phyloP scores from a whole-genome alignment of 2,113 vertebrate genomes.

The Rhinichthys klamathensis region DNA sequence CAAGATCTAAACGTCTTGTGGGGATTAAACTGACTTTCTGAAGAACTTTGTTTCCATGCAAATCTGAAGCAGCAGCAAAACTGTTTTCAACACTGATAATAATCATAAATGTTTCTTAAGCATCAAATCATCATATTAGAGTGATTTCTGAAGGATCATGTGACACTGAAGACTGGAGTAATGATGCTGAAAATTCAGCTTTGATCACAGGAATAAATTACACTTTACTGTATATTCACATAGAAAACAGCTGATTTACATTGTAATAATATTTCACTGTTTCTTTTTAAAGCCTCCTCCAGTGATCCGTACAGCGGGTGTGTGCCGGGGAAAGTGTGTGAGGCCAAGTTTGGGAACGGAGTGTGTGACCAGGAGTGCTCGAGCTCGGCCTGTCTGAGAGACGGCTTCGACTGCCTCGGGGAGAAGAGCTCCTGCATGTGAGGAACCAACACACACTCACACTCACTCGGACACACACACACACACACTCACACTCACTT shows the following conservation, averaged over 20 bases:
- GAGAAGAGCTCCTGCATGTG: constrained; percentile 77
- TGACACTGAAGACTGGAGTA: too few relatives aligned
- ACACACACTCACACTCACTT: too few relatives aligned
- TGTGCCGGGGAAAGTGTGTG: constrained; percentile 71
- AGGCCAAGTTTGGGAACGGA: constrained; percentile 79
- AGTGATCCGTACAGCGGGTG: constrained; percentile 82
- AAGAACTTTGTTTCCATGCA: too few relatives aligned
- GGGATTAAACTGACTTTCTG: neutral
- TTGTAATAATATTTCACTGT: accelerated
- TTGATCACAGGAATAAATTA: too few relatives aligned
- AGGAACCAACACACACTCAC: constrained; percentile 36
- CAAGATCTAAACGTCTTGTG: neutral
- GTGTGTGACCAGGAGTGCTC: constrained; percentile 79
- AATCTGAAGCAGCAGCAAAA: too few relatives aligned
- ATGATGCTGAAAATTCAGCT: too few relatives aligned
- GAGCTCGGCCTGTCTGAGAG: constrained; percentile 79
- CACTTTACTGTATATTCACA: too few relatives aligned
- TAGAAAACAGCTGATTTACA: accelerated
- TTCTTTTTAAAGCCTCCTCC: constrained; percentile 61
- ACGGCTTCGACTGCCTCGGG: constrained; percentile 84
- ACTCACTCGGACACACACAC: too few relatives aligned
- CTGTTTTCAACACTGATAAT: too few relatives aligned
- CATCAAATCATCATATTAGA: too few relatives aligned
- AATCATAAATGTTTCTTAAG: too few relatives aligned
- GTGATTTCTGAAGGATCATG: too few relatives aligned